Percentiles rank a stretch among this genome's conserved stretches.
Conservation (phyloP, 2,113 vertebrate species). For the Alexandromys fortis region DNA sequence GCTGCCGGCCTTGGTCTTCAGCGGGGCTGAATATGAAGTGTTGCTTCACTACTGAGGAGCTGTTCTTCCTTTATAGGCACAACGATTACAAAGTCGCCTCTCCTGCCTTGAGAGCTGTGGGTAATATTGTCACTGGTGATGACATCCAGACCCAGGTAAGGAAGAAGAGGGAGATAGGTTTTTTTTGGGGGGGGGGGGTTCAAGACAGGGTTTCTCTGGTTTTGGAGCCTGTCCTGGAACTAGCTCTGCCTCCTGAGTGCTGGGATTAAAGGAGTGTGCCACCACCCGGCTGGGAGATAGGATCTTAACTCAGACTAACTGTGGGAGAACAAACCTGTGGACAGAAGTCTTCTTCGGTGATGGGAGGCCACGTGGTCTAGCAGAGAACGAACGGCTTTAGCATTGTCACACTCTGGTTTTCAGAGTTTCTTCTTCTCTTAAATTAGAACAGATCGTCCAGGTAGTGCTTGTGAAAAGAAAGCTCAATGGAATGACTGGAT, state of each 20-base stretch:
- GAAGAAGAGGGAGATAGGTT: rapidly evolving
- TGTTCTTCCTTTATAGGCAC: slow-evolving; percentile 88
- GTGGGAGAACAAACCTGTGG: background rate
- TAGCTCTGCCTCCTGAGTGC: too few relatives aligned
- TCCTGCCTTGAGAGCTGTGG: slow-evolving; percentile 96
- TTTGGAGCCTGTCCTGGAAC: too few relatives aligned
- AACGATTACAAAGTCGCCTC: slow-evolving; percentile 98
- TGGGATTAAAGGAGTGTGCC: too few relatives aligned
- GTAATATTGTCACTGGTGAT: slow-evolving; percentile 98
- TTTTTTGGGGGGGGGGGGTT: background rate
- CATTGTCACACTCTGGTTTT: background rate
- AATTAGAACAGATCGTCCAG: slow-evolving; percentile 10
- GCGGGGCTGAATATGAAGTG: background rate
- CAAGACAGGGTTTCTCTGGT: too few relatives aligned
- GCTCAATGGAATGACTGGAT: background rate
- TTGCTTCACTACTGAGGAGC: slow-evolving; percentile 10
- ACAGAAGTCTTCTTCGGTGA: background rate
- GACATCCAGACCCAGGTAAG: slow-evolving; percentile 98
- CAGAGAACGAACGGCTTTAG: background rate
- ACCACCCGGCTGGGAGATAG: rapidly evolving
- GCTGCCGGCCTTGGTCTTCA: background rate
- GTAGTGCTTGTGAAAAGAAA: slow-evolving; percentile 42
- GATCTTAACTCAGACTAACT: background rate
- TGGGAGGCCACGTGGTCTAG: background rate
- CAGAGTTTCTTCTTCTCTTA: slow-evolving; percentile 36